Evolutionary conservation across 2,113 vertebrate species (phyloP).

Genomic region (Scomber japonicus): DNA sequence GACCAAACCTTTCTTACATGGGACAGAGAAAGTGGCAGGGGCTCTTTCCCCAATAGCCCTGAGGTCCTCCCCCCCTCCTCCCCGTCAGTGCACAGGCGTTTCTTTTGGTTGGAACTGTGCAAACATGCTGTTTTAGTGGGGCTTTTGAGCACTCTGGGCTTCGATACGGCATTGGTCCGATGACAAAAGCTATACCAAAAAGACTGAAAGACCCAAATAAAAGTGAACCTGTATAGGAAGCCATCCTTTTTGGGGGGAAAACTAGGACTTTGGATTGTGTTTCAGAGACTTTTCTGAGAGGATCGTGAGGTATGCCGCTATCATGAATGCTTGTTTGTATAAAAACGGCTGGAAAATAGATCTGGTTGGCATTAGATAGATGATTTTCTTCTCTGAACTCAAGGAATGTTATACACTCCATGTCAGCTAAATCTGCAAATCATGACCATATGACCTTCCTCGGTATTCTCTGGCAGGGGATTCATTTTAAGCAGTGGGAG

Average conservation of each 20-base stretch:
- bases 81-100: conserved; percentile 51
- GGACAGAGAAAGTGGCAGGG: conserved; percentile 78
- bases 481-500: conserved; percentile 66
- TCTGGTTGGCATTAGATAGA: conserved; percentile 76
- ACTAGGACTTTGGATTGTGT: conserved; percentile 40
- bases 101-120: conserved; percentile 80
- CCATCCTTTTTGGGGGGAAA: conserved; percentile 44
- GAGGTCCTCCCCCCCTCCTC: conserved; percentile 30
- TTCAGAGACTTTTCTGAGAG: conserved; percentile 48
- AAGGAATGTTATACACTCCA: conserved; percentile 80
- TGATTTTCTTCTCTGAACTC: conserved; percentile 77
- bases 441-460: conserved; percentile 81
- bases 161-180: conserved; percentile 61
- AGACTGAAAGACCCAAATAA: conserved; percentile 69
- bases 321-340: conserved; percentile 67
- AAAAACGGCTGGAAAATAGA: conserved; percentile 70
- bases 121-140: conserved; percentile 78
- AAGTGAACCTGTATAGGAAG: conserved; percentile 58
- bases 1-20: conserved; percentile 76
- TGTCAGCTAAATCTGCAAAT: conserved; percentile 81
- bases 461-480: conserved; percentile 64
- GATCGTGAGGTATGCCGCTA: conserved; percentile 55
- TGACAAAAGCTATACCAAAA: conserved; percentile 75
- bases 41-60: conserved; percentile 61
- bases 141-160: conserved; percentile 73